Evolutionary conservation across 2,113 vertebrate genomes (phyloP).

Genomic region (Coracopsis vasa): DNA sequence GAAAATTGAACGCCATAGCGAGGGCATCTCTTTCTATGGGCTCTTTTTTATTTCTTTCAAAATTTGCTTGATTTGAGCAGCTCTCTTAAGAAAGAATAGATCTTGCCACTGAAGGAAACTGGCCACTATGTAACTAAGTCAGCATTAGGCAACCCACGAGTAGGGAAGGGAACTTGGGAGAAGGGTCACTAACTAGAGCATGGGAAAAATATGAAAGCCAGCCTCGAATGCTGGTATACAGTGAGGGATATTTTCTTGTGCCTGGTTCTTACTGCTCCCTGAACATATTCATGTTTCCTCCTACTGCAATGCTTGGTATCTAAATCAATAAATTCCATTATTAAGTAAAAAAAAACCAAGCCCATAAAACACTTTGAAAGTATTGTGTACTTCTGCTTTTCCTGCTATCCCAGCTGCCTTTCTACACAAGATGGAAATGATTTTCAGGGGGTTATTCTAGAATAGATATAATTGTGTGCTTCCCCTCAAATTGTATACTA

Average conservation of each 20-base stretch:
- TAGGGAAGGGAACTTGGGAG: neutral
- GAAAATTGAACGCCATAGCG: neutral
- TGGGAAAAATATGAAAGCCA: neutral
- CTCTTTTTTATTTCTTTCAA: neutral
- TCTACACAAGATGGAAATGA: neutral
- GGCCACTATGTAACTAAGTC: neutral
- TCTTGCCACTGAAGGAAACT: neutral
- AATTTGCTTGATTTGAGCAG: neutral
- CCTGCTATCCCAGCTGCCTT: neutral
- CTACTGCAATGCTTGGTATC: neutral
- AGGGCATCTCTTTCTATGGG: neutral
- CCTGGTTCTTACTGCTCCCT: neutral
- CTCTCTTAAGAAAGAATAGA: neutral
- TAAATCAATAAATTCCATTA: neutral
- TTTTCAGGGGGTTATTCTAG: neutral
- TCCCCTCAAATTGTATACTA: neutral
- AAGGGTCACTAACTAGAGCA: neutral
- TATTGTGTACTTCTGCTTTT: neutral
- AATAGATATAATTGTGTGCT: neutral
- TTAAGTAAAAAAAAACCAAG: neutral
- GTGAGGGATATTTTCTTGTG: neutral
- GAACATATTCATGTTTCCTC: neutral
- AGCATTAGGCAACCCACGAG: neutral
- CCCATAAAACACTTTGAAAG: neutral
- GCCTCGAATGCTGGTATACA: neutral